Conservation (phyloP, 2,888 invertebrate species). For the Lochmaea crataegi region DNA sequence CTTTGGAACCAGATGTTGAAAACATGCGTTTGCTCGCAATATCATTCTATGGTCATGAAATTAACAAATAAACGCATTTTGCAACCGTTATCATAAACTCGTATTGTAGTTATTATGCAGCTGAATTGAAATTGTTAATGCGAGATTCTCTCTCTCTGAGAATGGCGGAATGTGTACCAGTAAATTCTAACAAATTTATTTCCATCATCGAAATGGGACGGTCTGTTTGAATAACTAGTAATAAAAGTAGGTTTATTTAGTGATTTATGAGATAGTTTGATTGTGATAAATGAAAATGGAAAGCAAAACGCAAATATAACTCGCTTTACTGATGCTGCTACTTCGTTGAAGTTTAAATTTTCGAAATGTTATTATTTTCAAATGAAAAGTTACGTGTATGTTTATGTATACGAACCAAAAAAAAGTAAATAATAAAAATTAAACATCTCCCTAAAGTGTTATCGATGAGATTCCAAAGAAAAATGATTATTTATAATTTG, state of each 20-base stretch:
- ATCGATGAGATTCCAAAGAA: too few relatives aligned
- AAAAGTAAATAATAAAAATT: too few relatives aligned
- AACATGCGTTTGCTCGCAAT: background rate
- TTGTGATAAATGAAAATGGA: constrained; percentile 46
- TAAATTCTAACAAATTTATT: constrained; percentile 42
- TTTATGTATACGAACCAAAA: too few relatives aligned
- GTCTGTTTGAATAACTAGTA: constrained; percentile 42
- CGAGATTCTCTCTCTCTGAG: constrained; percentile 29
- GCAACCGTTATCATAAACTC: constrained; percentile 3
- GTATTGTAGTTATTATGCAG: constrained; percentile 30
- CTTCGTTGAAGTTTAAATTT: constrained; percentile 22
- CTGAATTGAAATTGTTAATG: constrained; percentile 26
- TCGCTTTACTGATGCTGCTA: constrained; percentile 5
- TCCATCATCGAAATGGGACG: constrained; percentile 36
- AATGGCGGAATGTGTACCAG: constrained; percentile 37
- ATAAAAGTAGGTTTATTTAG: constrained; percentile 45
- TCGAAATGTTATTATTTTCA: constrained; percentile 12
- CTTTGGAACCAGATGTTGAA: background rate
- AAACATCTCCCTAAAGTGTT: too few relatives aligned
- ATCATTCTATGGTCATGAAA: background rate
- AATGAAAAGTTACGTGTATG: background rate
- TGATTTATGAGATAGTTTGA: constrained; percentile 46
- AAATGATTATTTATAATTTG: background rate
- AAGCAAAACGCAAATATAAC: constrained; percentile 35
- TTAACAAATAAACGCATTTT: background rate